A percentile compares a stretch with the other conserved stretches of the same genome.
Evolutionary conservation across 2,888 invertebrate species (phyloP).

Genomic region (Drosophila prostipennis): DNA sequence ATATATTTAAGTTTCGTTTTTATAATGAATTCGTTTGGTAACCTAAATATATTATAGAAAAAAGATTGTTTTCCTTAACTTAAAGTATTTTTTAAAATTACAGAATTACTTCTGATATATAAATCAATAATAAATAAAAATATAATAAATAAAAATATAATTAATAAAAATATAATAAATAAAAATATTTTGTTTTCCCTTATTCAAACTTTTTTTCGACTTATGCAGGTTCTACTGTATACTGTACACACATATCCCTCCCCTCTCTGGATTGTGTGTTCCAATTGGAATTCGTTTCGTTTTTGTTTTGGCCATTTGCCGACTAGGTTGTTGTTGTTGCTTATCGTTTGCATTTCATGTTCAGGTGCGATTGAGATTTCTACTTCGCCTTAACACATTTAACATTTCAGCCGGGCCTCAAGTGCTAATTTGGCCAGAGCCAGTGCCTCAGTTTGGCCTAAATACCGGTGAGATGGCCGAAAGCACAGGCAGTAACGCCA

Average conservation of each 20-base stretch:
- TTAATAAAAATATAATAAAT: too few relatives aligned
- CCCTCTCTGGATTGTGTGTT: slow-evolving; percentile 4
- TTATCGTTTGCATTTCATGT: slow-evolving; percentile 41
- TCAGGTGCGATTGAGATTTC: slow-evolving; percentile 63
- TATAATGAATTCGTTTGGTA: too few relatives aligned
- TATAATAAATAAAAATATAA: too few relatives aligned
- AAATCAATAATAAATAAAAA: too few relatives aligned
- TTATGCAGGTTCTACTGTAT: not conserved
- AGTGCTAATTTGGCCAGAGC: slow-evolving; percentile 39
- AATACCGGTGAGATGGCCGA: slow-evolving; percentile 50
- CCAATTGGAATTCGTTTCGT: slow-evolving; percentile 15
- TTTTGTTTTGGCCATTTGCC: slow-evolving; percentile 12
- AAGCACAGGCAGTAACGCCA: slow-evolving; percentile 7
- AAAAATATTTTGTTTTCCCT: too few relatives aligned
- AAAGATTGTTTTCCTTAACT: too few relatives aligned
- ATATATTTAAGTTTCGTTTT: too few relatives aligned
- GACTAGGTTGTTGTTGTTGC: not conserved
- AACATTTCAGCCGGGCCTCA: slow-evolving; percentile 25
- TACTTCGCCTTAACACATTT: slow-evolving; percentile 68
- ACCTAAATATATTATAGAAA: too few relatives aligned
- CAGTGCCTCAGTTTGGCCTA: slow-evolving; percentile 37
- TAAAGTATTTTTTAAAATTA: too few relatives aligned
- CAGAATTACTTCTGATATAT: too few relatives aligned
- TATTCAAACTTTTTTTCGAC: too few relatives aligned
- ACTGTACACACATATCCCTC: slow-evolving; percentile 1